A percentile compares a stretch with the other conserved stretches of the same genome.
These are phyloP conservation scores for Huso huso DNA, from an alignment of 2,797 vertebrate species.

Conservation along the genomic window DNA sequence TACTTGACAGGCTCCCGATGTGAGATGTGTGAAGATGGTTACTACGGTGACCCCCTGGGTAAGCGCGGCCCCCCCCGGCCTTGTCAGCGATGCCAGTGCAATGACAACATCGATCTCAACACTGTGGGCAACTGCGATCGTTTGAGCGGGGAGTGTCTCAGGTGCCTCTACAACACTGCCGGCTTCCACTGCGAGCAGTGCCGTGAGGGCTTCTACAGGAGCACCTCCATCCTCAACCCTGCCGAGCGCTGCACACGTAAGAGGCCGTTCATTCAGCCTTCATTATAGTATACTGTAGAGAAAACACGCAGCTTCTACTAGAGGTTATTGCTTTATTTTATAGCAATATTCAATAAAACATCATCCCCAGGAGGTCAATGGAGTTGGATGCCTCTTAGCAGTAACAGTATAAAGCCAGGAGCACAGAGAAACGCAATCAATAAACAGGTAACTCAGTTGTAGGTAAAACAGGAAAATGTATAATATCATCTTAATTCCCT, in stretches of 20 bases:
- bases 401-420: no score
- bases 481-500: not conserved
- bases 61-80: conserved; percentile 36
- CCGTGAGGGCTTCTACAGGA: conserved; percentile 57
- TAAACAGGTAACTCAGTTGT: not conserved
- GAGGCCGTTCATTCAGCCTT: not conserved
- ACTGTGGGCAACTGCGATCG: conserved; percentile 64
- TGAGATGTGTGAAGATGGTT: conserved; percentile 74
- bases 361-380: no score
- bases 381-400: no score
- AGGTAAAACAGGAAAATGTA: conserved; percentile 1
- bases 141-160: conserved; percentile 64
- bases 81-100: conserved; percentile 72
- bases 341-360: no score
- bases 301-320: no score
- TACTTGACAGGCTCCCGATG: conserved; percentile 64
- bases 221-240: conserved; percentile 35
- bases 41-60: conserved; percentile 68
- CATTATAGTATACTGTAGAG: no score
- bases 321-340: no score
- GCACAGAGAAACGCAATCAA: no score
- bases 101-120: conserved; percentile 56
- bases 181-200: conserved; percentile 64
- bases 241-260: conserved; percentile 68
- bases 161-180: conserved; percentile 59